These are phyloP conservation scores for Tympanoctomys barrerae DNA, from an alignment of 2,797 vertebrate genomes.

Conservation along the genomic window DNA sequence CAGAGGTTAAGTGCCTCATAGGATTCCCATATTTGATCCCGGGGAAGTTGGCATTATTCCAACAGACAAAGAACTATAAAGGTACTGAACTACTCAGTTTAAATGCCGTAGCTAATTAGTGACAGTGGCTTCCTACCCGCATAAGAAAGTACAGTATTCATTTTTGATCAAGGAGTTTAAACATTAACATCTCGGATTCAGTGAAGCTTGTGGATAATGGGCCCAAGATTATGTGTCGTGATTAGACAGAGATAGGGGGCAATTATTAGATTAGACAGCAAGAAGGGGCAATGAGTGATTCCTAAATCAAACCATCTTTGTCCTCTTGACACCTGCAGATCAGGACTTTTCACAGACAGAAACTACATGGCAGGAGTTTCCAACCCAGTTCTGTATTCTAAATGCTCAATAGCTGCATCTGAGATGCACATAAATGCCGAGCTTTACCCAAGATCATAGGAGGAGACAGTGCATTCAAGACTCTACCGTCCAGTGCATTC, in stretches of 20 bases:
- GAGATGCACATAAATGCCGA: background rate
- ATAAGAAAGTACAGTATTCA: background rate
- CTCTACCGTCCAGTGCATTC: background rate
- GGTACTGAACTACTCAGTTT: conserved; percentile 15
- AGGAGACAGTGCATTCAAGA: background rate
- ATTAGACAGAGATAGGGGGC: background rate
- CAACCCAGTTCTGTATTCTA: background rate
- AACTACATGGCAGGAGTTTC: background rate
- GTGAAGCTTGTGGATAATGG: background rate
- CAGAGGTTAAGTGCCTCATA: background rate
- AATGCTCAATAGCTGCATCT: background rate
- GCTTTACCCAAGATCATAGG: background rate
- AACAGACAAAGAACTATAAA: background rate
- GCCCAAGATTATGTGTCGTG: background rate
- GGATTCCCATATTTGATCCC: background rate
- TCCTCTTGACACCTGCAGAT: background rate
- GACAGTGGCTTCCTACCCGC: background rate
- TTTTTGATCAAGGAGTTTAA: background rate
- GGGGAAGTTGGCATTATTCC: conserved; percentile 36
- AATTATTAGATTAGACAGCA: background rate
- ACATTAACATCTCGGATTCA: background rate
- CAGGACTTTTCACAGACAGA: background rate
- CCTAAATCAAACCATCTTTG: background rate
- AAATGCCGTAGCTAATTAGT: background rate
- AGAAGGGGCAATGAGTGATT: background rate